Conservation (phyloP, 1,140 invertebrate species). For the Drosophila kohkoa region DNA sequence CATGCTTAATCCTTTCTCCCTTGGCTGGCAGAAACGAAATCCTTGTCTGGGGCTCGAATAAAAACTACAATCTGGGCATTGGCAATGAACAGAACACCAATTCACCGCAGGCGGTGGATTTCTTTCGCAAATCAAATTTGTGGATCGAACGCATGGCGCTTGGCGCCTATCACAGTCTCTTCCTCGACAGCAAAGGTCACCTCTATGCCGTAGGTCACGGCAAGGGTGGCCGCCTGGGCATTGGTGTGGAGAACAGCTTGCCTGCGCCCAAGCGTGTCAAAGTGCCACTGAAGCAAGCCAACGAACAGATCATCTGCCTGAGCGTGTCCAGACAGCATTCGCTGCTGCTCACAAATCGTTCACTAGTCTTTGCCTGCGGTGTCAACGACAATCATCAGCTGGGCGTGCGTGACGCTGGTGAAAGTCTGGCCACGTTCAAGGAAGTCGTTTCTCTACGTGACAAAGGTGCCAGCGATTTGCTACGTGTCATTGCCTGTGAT, state of each 20-base stretch:
- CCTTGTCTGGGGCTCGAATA: constrained; percentile 90
- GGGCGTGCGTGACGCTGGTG: constrained; percentile 86
- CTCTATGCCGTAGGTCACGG: constrained; percentile 90
- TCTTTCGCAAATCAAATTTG: constrained; percentile 75
- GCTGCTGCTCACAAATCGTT: constrained; percentile 86
- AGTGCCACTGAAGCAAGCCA: constrained; percentile 85
- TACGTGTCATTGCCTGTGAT: constrained; percentile 85
- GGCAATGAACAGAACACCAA: constrained; percentile 67
- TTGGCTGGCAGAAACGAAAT: constrained; percentile 83
- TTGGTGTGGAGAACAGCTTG: constrained; percentile 86
- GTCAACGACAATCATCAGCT: constrained; percentile 88
- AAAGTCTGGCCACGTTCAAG: constrained; percentile 86
- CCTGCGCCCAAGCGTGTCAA: constrained; percentile 86
- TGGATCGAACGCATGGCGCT: constrained; percentile 85
- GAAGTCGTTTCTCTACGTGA: constrained; percentile 83
- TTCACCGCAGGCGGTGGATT: constrained; percentile 75
- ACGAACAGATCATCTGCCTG: constrained; percentile 72
- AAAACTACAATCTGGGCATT: constrained; percentile 89
- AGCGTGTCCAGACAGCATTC: constrained; percentile 88
- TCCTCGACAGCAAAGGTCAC: constrained; percentile 86
- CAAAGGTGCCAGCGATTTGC: constrained; percentile 52
- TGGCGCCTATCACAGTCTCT: constrained; percentile 89
- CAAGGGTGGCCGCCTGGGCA: constrained; percentile 89
- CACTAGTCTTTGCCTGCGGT: constrained; percentile 88
- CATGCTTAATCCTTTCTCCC: background rate